These are phyloP conservation scores for Xenops minutus DNA, from an alignment of 2,797 vertebrate species.

Conservation along the genomic window DNA sequence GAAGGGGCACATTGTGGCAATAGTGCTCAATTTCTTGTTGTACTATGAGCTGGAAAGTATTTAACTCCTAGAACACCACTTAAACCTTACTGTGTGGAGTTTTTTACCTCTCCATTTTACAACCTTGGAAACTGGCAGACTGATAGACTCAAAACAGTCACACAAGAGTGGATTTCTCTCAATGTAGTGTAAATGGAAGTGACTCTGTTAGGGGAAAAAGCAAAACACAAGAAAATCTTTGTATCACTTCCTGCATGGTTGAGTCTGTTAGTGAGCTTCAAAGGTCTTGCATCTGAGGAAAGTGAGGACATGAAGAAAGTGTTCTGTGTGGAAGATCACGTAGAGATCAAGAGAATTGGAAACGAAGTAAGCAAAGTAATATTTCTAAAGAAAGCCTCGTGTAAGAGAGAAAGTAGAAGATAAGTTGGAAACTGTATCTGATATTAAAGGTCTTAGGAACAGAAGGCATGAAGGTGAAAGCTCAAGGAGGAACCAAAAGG, in stretches of 20 bases:
- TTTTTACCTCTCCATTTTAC: not conserved
- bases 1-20: not conserved
- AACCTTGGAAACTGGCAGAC: not conserved
- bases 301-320: slow-evolving; percentile 1
- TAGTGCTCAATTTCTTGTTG: not conserved
- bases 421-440: not conserved
- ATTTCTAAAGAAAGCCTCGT: slow-evolving; percentile 10
- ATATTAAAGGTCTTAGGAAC: slow-evolving; percentile 19
- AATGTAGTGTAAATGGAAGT: not conserved
- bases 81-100: not conserved
- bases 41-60: not conserved
- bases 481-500: not conserved
- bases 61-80: not conserved
- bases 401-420: not conserved
- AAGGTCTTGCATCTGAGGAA: slow-evolving; percentile 9
- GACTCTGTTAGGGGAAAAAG: not conserved
- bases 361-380: slow-evolving; percentile 10
- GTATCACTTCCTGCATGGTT: not conserved
- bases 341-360: slow-evolving; percentile 56
- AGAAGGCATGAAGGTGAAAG: not conserved
- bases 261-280: slow-evolving; percentile 20
- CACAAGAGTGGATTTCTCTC: not conserved
- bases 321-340: not conserved
- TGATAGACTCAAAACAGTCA: not conserved
- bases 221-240: not conserved